phyloP scores from a whole-genome alignment of 2,888 invertebrate genomes.

The Siphonodentalium dalli region DNA sequence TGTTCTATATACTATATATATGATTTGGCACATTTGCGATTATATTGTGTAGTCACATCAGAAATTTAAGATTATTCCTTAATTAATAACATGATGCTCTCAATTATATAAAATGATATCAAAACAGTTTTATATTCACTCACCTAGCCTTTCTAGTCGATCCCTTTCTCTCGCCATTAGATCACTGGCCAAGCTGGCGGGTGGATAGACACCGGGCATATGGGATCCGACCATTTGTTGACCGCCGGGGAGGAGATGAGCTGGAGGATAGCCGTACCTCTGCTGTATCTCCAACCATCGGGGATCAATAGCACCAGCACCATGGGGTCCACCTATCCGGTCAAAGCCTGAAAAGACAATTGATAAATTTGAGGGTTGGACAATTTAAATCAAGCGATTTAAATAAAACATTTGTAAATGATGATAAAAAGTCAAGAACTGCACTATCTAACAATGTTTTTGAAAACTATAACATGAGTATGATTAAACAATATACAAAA shows the following conservation, averaged over 20 bases:
- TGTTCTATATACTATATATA: too few relatives aligned
- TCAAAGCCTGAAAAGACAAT: conserved; percentile 46
- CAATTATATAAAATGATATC: conserved; percentile 2
- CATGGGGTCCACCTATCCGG: conserved; percentile 49
- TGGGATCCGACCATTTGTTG: conserved; percentile 67
- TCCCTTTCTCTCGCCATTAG: conserved; percentile 85
- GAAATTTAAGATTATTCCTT: not conserved
- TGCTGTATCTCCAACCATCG: conserved; percentile 87
- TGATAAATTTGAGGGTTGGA: too few relatives aligned
- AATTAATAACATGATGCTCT: conserved; percentile 1
- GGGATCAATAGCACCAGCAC: conserved; percentile 63
- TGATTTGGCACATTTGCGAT: too few relatives aligned
- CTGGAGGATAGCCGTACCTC: conserved; percentile 50
- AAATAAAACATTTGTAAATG: too few relatives aligned
- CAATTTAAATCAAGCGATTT: too few relatives aligned
- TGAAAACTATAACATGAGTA: too few relatives aligned
- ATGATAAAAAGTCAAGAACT: too few relatives aligned
- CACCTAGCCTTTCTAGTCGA: conserved; percentile 74
- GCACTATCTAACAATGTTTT: too few relatives aligned
- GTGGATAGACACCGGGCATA: conserved; percentile 64
- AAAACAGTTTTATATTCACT: conserved; percentile 6
- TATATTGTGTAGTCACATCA: too few relatives aligned
- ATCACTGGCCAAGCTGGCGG: conserved; percentile 73
- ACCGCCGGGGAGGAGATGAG: conserved; percentile 67
- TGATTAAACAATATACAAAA: too few relatives aligned